Percentiles rank a stretch among this genome's conserved stretches.
These are phyloP conservation scores for Myopa testacea DNA, from an alignment of 2,888 invertebrate genomes.

Conservation along the genomic window DNA sequence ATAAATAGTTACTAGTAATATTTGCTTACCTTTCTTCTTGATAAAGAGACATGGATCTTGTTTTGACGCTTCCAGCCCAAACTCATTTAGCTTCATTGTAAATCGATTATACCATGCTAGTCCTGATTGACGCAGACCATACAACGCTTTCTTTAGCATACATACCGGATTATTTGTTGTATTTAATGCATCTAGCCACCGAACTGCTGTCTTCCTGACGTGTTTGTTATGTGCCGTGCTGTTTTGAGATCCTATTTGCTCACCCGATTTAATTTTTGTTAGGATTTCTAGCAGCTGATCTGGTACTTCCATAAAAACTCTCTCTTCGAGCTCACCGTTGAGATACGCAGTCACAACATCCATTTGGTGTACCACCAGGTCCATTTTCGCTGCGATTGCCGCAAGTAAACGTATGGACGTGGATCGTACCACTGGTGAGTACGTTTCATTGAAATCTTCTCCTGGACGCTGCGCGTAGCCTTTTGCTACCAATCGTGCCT, in stretches of 20 bases:
- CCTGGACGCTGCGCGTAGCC: slow-evolving; percentile 44
- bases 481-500: slow-evolving; percentile 43
- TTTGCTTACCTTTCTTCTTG: slow-evolving; percentile 37
- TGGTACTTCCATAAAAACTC: slow-evolving; percentile 30
- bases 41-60: slow-evolving; percentile 46
- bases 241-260: slow-evolving; percentile 4
- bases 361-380: slow-evolving; percentile 44
- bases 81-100: slow-evolving; percentile 34
- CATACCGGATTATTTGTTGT: slow-evolving; percentile 38
- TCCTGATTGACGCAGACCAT: slow-evolving; percentile 44
- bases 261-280: background rate
- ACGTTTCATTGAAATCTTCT: slow-evolving; percentile 44
- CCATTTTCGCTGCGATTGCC: slow-evolving; percentile 36
- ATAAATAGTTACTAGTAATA: slow-evolving; percentile 45
- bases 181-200: slow-evolving; percentile 36
- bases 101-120: slow-evolving; percentile 21
- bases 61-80: slow-evolving; percentile 39
- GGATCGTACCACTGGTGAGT: slow-evolving; percentile 41
- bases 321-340: slow-evolving; percentile 35
- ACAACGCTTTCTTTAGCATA: slow-evolving; percentile 42
- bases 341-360: slow-evolving; percentile 44
- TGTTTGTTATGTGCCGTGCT: slow-evolving; percentile 11
- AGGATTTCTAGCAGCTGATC: slow-evolving; percentile 28
- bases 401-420: slow-evolving; percentile 40
- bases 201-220: background rate